These are phyloP conservation scores for Congeria kusceri DNA, from an alignment of 2,888 invertebrate genomes.

Conservation along the genomic window DNA sequence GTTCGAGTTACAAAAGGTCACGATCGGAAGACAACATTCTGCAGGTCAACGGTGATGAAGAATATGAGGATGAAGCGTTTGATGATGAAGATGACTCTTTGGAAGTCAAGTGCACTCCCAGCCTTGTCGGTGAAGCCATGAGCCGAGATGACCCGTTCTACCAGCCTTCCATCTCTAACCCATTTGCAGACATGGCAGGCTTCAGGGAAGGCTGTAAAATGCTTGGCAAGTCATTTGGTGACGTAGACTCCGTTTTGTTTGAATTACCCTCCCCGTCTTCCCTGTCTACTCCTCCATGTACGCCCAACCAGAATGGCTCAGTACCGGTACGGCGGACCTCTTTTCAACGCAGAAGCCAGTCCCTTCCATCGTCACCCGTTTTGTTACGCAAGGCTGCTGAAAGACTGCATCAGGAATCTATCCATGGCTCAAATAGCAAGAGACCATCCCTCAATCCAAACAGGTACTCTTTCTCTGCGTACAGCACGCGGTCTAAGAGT, in stretches of 20 bases:
- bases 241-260: conserved; percentile 84
- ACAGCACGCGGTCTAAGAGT: conserved; percentile 67
- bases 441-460: conserved; percentile 51
- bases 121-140: conserved; percentile 93
- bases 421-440: conserved; percentile 73
- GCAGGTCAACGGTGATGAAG: conserved; percentile 70
- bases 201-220: conserved; percentile 81
- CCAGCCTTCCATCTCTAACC: conserved; percentile 80
- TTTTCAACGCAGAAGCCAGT: conserved; percentile 76
- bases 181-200: conserved; percentile 79
- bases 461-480: conserved; percentile 62
- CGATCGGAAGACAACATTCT: conserved; percentile 81
- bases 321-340: conserved; percentile 20
- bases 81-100: conserved; percentile 42
- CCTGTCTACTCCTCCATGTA: conserved; percentile 80
- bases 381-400: conserved; percentile 79
- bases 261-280: conserved; percentile 90
- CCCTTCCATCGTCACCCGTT: conserved; percentile 82
- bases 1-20: conserved; percentile 74
- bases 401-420: conserved; percentile 77
- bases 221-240: conserved; percentile 72
- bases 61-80: conserved; percentile 59
- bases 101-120: conserved; percentile 86
- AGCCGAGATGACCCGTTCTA: conserved; percentile 87
- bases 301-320: conserved; percentile 67